These are phyloP conservation scores for Capromys pilorides DNA, from an alignment of 2,797 vertebrate species.

Conservation along the genomic window DNA sequence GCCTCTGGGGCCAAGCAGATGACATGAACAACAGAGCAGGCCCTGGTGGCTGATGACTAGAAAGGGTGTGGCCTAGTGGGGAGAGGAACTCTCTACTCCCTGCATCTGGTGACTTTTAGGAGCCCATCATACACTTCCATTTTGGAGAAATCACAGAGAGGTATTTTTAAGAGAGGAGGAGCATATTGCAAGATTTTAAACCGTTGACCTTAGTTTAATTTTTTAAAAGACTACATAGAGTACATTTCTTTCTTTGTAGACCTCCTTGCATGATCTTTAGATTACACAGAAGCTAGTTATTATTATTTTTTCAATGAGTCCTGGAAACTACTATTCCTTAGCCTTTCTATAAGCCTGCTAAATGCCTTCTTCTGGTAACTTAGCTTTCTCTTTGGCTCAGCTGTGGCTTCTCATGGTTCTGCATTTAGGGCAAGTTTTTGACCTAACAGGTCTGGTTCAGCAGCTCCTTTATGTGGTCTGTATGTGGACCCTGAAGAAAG, in stretches of 20 bases:
- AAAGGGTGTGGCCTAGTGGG: neutral
- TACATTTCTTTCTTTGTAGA: neutral
- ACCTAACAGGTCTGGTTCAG: neutral
- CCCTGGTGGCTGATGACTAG: neutral
- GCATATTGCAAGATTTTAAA: neutral
- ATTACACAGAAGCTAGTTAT: neutral
- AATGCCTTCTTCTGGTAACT: neutral
- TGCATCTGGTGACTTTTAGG: neutral
- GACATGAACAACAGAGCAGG: neutral
- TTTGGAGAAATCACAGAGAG: slow-evolving; percentile 31
- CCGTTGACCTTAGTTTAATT: slow-evolving; percentile 13
- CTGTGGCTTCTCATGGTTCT: neutral
- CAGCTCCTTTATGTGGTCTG: neutral
- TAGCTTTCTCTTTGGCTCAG: neutral
- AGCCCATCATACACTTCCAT: neutral
- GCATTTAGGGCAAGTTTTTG: neutral
- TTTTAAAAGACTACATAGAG: slow-evolving; percentile 39
- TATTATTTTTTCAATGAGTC: slow-evolving; percentile 10
- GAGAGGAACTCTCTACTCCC: neutral
- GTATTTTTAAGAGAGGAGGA: neutral
- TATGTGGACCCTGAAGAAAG: neutral
- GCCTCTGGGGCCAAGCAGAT: neutral
- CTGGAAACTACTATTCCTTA: neutral
- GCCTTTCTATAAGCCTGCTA: neutral
- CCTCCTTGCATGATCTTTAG: neutral